A percentile compares a stretch with the other conserved stretches of the same genome.
Conservation (phyloP, 2,113 vertebrate genomes). For the Pteropus alecto region DNA sequence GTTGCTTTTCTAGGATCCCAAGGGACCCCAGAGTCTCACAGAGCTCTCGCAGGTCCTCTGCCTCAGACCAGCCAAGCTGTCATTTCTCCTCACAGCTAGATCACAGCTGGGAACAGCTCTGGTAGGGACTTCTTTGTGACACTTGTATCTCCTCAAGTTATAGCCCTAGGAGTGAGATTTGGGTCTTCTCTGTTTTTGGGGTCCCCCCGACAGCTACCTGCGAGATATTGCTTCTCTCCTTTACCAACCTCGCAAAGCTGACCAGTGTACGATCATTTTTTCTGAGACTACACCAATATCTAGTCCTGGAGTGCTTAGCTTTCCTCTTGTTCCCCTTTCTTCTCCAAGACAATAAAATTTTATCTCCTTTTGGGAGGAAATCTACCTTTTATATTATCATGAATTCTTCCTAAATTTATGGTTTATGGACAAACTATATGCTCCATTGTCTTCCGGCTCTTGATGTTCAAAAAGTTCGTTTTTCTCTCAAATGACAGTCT, state of each 20-base stretch:
- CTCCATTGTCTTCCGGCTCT: neutral
- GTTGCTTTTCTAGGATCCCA: neutral
- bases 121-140: neutral
- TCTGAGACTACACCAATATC: neutral
- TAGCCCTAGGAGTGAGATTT: neutral
- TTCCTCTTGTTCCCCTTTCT: neutral
- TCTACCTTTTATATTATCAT: neutral
- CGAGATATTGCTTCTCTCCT: no score
- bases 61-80: neutral
- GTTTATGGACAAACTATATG: neutral
- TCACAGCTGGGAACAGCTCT: neutral
- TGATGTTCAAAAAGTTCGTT: neutral
- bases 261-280: neutral
- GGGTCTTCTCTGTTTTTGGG: neutral
- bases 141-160: neutral
- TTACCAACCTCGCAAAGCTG: neutral
- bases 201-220: neutral
- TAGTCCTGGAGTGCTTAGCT: neutral
- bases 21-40: fast-evolving
- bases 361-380: neutral
- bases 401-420: neutral
- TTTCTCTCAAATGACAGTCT: neutral
- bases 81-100: neutral
- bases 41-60: neutral
- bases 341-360: neutral